Conservation (phyloP, 2,113 vertebrate genomes). For the Erpornis zantholeuca region DNA sequence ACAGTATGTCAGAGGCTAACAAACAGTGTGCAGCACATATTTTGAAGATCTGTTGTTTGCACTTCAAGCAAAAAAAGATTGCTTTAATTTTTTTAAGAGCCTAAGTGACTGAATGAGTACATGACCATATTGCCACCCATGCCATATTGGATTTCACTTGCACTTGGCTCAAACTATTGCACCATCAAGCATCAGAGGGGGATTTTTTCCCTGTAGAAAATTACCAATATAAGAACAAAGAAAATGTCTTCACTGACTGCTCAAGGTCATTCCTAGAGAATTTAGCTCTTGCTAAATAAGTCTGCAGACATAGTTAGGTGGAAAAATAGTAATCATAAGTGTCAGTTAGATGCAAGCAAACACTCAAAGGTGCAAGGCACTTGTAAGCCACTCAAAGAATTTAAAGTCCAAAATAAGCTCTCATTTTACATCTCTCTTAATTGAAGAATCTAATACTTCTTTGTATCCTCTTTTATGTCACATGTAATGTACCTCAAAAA, state of each 20-base stretch:
- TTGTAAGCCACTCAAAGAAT: not conserved
- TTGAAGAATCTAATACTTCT: not conserved
- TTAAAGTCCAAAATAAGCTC: not conserved
- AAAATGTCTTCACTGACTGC: not conserved
- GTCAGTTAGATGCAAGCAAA: not conserved
- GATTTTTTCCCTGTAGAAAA: not conserved
- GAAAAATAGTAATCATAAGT: not conserved
- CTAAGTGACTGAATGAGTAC: not conserved
- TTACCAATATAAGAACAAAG: not conserved
- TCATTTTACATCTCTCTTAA: not conserved
- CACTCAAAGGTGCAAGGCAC: not conserved
- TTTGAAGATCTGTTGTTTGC: not conserved
- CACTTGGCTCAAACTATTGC: not conserved
- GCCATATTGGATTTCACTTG: not conserved
- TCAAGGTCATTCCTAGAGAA: not conserved
- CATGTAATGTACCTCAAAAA: not conserved
- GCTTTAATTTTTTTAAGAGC: not conserved
- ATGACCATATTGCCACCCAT: not conserved
- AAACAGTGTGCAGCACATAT: not conserved
- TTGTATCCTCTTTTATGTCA: not conserved
- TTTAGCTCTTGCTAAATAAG: not conserved
- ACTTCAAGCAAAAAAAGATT: not conserved
- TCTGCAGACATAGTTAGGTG: not conserved
- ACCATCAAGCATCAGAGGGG: not conserved
- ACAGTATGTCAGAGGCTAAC: slow-evolving; percentile 12